phyloP scores from a whole-genome alignment of 2,113 vertebrate species.

The Mormyrus iriodes region DNA sequence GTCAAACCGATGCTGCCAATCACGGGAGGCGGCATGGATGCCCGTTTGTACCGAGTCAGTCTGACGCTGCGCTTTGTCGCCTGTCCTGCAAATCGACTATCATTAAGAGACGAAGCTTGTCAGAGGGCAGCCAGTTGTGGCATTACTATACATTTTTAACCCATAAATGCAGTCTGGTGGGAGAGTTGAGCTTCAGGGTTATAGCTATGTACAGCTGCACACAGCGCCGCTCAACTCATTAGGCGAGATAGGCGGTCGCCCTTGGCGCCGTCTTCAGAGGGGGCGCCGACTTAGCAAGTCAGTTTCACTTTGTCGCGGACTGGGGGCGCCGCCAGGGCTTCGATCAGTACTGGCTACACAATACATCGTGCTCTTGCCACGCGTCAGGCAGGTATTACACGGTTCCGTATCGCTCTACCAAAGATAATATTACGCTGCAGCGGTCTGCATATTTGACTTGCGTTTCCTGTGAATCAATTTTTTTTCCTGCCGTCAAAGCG shows the following conservation, averaged over 20 bases:
- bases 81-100: background rate
- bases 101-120: background rate
- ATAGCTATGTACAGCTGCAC: background rate
- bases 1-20: background rate
- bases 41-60: background rate
- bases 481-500: background rate
- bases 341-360: background rate
- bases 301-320: background rate
- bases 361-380: background rate
- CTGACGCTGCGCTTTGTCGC: background rate
- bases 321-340: background rate
- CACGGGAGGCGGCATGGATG: background rate
- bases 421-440: background rate
- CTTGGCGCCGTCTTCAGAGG: too few relatives aligned
- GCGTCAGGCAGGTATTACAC: background rate
- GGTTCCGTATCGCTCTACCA: background rate
- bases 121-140: background rate
- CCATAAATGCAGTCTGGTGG: background rate
- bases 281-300: background rate
- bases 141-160: background rate
- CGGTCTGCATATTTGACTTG: background rate
- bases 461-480: background rate
- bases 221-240: background rate
- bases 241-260: background rate
- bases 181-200: background rate